Evolutionary conservation across 1,140 invertebrate species (phyloP).

Genomic region (Rhizoglyphus robini): DNA sequence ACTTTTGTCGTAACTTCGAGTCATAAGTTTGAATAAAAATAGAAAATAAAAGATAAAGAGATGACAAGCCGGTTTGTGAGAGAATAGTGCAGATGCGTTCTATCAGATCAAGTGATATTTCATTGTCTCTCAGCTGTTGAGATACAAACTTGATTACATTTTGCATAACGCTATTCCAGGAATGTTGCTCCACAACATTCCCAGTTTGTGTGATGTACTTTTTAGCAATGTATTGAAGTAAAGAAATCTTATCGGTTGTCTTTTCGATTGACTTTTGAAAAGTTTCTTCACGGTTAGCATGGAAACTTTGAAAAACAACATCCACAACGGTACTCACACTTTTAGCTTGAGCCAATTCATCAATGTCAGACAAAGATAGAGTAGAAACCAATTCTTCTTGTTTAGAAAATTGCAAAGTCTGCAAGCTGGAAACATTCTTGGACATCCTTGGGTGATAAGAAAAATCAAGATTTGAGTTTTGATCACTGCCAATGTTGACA

Average conservation of each 20-base stretch:
- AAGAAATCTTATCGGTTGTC: background rate
- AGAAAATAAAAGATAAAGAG: background rate
- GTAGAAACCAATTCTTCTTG: no score
- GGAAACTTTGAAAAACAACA: no score
- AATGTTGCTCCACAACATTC: background rate
- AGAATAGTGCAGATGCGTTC: background rate
- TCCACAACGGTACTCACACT: no score
- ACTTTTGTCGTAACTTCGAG: background rate
- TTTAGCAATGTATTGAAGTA: background rate
- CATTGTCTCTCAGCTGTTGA: background rate
- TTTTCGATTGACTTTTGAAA: background rate
- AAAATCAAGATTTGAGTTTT: no score
- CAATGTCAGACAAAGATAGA: no score
- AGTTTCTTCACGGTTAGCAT: background rate
- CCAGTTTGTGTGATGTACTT: background rate
- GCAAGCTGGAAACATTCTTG: no score
- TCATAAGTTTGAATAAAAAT: conserved; percentile 1
- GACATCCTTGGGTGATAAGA: no score
- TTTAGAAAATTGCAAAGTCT: no score
- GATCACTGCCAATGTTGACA: conserved; percentile 12
- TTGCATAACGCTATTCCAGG: background rate
- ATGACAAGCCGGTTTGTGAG: background rate
- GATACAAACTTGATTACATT: background rate
- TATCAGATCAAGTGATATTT: background rate
- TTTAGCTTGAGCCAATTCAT: no score